Evolutionary conservation across 2,113 vertebrate species (phyloP).

Genomic region (Thryonomys swinderianus): DNA sequence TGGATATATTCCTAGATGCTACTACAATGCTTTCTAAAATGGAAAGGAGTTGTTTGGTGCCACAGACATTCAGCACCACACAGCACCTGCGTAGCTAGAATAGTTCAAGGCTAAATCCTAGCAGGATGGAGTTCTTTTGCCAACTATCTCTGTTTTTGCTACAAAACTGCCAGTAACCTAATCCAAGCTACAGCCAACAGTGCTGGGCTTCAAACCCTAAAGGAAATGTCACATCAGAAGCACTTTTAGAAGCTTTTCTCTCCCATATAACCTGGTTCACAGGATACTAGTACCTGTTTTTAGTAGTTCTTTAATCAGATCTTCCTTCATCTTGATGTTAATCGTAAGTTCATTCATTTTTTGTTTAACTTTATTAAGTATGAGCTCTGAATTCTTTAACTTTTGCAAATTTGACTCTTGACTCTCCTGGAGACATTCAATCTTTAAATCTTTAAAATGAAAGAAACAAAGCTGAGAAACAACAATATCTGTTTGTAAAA

Average conservation of each 20-base stretch:
- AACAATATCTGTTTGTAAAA: slow-evolving; percentile 34
- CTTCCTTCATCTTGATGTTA: slow-evolving; percentile 93
- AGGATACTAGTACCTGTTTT: slow-evolving; percentile 89
- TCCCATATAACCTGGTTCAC: neutral
- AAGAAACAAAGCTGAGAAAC: slow-evolving; percentile 64
- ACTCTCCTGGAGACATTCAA: slow-evolving; percentile 84
- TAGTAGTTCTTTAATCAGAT: slow-evolving; percentile 92
- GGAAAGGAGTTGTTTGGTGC: neutral
- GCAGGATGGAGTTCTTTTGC: neutral
- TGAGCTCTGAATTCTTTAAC: slow-evolving; percentile 86
- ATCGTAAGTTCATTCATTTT: slow-evolving; percentile 91
- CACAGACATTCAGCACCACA: neutral
- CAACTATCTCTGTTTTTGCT: neutral
- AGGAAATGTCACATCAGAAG: slow-evolving; percentile 11
- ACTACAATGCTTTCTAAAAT: slow-evolving; percentile 16
- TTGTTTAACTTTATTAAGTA: slow-evolving; percentile 84
- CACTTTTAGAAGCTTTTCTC: slow-evolving; percentile 2
- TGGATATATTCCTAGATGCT: slow-evolving; percentile 8
- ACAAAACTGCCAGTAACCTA: neutral
- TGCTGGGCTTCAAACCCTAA: neutral
- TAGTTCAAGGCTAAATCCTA: slow-evolving; percentile 21
- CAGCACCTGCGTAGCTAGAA: neutral
- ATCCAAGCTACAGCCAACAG: neutral
- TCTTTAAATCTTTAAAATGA: slow-evolving; percentile 84
- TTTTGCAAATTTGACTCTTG: slow-evolving; percentile 85